Evolutionary conservation across 2,797 vertebrate genomes (phyloP).

Genomic region (Pipistrellus pipistrellus): DNA sequence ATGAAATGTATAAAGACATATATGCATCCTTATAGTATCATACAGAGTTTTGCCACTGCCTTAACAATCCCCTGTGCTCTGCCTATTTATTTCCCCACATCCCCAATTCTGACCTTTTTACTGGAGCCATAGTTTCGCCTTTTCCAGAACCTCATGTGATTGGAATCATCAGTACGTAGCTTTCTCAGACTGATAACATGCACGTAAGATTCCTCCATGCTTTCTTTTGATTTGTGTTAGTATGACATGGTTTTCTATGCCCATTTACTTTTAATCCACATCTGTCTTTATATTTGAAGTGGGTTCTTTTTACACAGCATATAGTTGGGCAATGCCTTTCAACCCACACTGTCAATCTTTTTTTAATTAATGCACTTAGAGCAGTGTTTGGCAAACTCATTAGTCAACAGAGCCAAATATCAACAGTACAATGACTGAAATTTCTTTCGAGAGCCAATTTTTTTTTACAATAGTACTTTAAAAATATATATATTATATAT

Average conservation of each 20-base stretch:
- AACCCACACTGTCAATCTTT: background rate
- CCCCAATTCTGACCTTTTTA: background rate
- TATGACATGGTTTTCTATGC: background rate
- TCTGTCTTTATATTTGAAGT: constrained; percentile 4
- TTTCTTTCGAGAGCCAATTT: no score
- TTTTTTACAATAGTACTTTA: no score
- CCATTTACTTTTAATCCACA: background rate
- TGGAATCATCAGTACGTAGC: background rate
- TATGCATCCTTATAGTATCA: background rate
- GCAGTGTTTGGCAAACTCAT: background rate
- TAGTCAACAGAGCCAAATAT: no score
- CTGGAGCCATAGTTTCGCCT: background rate
- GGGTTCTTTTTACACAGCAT: background rate
- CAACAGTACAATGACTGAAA: no score
- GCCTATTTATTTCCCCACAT: background rate
- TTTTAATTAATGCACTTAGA: background rate
- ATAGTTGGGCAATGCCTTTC: background rate
- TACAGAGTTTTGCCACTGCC: background rate
- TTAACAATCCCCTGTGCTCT: background rate
- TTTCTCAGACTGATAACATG: background rate
- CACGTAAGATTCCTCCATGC: background rate
- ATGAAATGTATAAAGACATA: background rate
- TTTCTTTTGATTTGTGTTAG: background rate
- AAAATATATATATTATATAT: no score
- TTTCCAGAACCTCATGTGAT: background rate